Base-by-base conservation (phyloP, 1,140 invertebrate species). In the Hylaeus anthracinus region DNA sequence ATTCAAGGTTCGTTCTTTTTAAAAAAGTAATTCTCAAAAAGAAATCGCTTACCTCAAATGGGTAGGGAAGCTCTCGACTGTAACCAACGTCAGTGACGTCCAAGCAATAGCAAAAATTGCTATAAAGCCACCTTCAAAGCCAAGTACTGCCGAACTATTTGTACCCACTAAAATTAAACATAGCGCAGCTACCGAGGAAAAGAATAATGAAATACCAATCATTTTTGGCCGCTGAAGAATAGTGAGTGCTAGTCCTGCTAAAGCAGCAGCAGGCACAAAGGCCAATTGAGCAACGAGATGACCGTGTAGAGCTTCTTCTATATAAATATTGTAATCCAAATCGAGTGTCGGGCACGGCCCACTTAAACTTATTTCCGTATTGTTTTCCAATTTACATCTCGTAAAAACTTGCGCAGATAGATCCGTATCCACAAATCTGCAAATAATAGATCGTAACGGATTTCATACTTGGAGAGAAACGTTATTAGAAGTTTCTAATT, bases 361-460 rank as follows among this genome's bases (percentile, higher is more conserved):
- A 3, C 85, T 90, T 66, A 92, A 71, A 86, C 91, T 92, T 64
- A 92, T 70, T 45, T 92, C 82, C 8, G 94, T 94, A 82, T 94
- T 94, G 86, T 95, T 94, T 51, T 89, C 86, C 84, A 94, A 79
- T 55, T 73, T 90, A 79, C 94, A 94, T 75, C 92, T 92, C 41
- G 91, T 90, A 83, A 94, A 95, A 72, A 92, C 91, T 81, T 94
- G 91, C 8, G 90, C 85, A 2, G 92, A 93, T 45, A 95, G 81
- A 89, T 95, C 94, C 6, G 94, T 94, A 87, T 94, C 94, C 58
- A 94, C 90, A 82, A 94, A 94, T 88, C 94, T 94, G 89, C 85
- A 84, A 87, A 86, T 12, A 78, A 71, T 26, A 80, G 2, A 48
- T 41, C 10, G 9, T 1, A 51, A 14, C 37, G 3, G 48, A 70